Evolutionary conservation across 1,140 invertebrate genomes (phyloP).

Genomic region (Druon quercuslanigerum): DNA sequence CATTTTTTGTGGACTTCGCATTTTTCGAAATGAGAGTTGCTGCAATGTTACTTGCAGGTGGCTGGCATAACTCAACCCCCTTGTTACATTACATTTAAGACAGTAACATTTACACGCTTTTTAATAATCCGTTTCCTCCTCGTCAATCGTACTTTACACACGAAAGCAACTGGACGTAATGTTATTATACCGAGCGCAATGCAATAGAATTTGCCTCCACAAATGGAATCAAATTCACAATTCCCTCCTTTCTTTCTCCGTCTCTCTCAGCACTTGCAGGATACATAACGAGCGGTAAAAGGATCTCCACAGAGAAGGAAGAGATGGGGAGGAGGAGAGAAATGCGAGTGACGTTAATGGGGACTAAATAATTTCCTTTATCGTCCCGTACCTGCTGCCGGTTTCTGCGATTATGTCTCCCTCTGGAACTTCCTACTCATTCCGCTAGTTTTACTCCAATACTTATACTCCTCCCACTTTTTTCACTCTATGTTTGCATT

Average conservation of each 20-base stretch:
- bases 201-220: conserved; percentile 57
- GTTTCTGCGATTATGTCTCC: conserved; percentile 57
- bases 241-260: conserved; percentile 34
- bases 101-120: background rate
- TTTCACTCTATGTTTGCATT: background rate
- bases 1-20: too few species aligned
- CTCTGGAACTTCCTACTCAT: conserved; percentile 38
- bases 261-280: conserved; percentile 41
- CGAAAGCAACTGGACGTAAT: conserved; percentile 52
- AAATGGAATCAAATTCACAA: conserved; percentile 63
- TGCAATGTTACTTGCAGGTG: too few species aligned
- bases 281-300: conserved; percentile 64
- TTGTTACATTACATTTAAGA: too few species aligned
- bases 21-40: too few species aligned
- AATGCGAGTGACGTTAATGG: conserved; percentile 72
- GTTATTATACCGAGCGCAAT: conserved; percentile 61
- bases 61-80: too few species aligned
- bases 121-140: background rate
- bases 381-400: conserved; percentile 58
- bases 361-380: conserved; percentile 71
- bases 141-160: conserved; percentile 45
- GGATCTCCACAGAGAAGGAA: conserved; percentile 50
- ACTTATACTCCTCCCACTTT: background rate
- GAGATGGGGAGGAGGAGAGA: conserved; percentile 41
- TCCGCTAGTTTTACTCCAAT: conserved; percentile 5